phyloP scores from a whole-genome alignment of 2,113 vertebrate genomes.

The Platichthys stellatus region DNA sequence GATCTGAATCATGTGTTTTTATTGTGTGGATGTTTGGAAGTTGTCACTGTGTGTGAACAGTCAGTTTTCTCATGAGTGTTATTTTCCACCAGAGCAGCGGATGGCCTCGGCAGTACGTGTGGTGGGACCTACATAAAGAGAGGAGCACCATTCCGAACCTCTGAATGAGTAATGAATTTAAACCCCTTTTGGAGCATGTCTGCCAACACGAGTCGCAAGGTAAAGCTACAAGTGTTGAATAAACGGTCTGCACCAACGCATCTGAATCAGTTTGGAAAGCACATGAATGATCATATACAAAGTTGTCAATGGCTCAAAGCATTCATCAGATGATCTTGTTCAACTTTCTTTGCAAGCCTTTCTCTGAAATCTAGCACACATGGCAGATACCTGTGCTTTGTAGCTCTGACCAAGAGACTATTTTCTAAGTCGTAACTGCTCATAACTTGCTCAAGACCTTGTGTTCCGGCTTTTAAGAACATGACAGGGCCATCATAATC shows the following conservation, averaged over 20 bases:
- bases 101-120: constrained; percentile 61
- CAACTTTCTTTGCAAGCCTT: not conserved
- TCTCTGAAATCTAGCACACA: not conserved
- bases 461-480: too few species aligned
- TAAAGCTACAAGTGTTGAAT: constrained; percentile 54
- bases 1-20: too few species aligned
- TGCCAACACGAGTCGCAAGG: constrained; percentile 91
- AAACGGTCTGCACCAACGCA: not conserved
- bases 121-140: constrained; percentile 70
- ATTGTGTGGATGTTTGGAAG: too few species aligned
- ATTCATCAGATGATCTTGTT: too few species aligned
- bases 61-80: constrained; percentile 12
- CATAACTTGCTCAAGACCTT: too few species aligned
- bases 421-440: too few species aligned
- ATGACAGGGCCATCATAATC: too few species aligned
- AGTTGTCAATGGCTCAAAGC: too few species aligned
- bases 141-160: constrained; percentile 66
- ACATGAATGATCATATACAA: not conserved
- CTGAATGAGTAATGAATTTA: constrained; percentile 92
- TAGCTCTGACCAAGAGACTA: too few species aligned
- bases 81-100: constrained; percentile 49
- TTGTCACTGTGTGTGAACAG: not conserved
- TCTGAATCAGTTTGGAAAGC: too few species aligned
- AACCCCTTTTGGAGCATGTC: constrained; percentile 99
- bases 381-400: too few species aligned